phyloP scores from a whole-genome alignment of 2,113 vertebrate species.

The Scatophagus argus region DNA sequence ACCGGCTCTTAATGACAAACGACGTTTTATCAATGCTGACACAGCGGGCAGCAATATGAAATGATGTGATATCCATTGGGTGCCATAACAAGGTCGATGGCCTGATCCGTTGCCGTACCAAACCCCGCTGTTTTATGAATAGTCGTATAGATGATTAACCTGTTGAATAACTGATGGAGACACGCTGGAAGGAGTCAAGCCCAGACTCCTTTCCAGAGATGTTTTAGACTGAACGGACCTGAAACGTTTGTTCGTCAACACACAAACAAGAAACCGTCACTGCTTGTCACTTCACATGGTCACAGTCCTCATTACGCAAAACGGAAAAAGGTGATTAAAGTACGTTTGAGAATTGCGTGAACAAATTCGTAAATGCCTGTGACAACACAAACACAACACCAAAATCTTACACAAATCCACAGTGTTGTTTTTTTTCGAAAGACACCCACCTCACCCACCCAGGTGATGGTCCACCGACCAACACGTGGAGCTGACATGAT shows the following conservation, averaged over 20 bases:
- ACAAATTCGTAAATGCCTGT: neutral
- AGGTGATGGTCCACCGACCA: conserved; percentile 3
- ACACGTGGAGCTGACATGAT: conserved; percentile 25
- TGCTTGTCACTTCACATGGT: neutral
- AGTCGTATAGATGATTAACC: conserved; percentile 59
- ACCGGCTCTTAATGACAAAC: conserved; percentile 73
- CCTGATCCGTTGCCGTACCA: conserved; percentile 57
- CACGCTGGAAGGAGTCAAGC: neutral
- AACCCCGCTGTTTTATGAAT: conserved; percentile 75
- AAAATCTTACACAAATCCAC: neutral
- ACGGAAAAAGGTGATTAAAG: too few species aligned
- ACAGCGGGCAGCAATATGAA: conserved; percentile 77
- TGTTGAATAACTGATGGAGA: conserved; percentile 68
- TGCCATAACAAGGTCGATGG: conserved; percentile 78
- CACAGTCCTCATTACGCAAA: neutral
- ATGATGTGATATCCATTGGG: conserved; percentile 78
- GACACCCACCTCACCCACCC: neutral
- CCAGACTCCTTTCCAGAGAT: neutral
- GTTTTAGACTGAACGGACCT: neutral
- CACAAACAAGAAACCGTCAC: neutral
- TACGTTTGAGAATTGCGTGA: neutral
- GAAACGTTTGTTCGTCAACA: neutral
- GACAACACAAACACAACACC: neutral
- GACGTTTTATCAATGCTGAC: conserved; percentile 79
- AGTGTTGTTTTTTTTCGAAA: neutral